These are phyloP conservation scores for Siniperca scherzeri DNA, from an alignment of 2,797 vertebrate species.

Conservation along the genomic window DNA sequence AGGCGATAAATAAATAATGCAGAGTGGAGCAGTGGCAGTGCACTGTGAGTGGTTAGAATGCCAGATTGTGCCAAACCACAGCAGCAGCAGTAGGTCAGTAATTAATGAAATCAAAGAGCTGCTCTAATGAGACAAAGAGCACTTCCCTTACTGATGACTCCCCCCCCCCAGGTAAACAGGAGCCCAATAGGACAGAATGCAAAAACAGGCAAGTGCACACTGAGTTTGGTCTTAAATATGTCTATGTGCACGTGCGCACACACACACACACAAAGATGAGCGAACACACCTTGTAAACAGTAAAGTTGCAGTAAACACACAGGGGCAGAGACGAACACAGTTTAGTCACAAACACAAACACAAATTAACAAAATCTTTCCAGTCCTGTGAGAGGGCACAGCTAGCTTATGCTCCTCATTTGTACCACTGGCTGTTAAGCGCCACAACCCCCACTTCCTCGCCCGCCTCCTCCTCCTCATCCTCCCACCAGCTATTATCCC, in stretches of 20 bases:
- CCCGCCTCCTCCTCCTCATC: slow-evolving; percentile 21
- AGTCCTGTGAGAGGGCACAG: slow-evolving; percentile 19
- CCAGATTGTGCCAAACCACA: slow-evolving; percentile 62
- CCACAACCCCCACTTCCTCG: slow-evolving; percentile 27
- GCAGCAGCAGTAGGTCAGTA: slow-evolving; percentile 74
- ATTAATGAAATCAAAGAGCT: slow-evolving; percentile 81
- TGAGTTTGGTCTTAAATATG: background rate
- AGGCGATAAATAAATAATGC: slow-evolving; percentile 76
- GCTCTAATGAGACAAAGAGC: slow-evolving; percentile 75
- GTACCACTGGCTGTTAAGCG: slow-evolving; percentile 35
- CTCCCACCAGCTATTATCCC: slow-evolving; percentile 54
- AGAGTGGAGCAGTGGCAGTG: slow-evolving; percentile 38
- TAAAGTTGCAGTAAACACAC: slow-evolving; percentile 6
- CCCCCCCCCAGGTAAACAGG: slow-evolving; percentile 50
- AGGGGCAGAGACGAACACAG: background rate
- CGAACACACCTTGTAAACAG: background rate
- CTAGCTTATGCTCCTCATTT: slow-evolving; percentile 53
- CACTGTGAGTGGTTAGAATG: slow-evolving; percentile 64
- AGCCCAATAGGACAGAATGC: slow-evolving; percentile 40
- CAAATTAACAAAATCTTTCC: slow-evolving; percentile 32
- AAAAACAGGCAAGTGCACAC: slow-evolving; percentile 24
- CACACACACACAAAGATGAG: background rate
- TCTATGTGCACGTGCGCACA: background rate
- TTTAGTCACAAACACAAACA: slow-evolving; percentile 31
- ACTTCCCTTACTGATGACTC: slow-evolving; percentile 55